phyloP scores from a whole-genome alignment of 2,797 vertebrate species.

The Bryconaethiops microstoma region DNA sequence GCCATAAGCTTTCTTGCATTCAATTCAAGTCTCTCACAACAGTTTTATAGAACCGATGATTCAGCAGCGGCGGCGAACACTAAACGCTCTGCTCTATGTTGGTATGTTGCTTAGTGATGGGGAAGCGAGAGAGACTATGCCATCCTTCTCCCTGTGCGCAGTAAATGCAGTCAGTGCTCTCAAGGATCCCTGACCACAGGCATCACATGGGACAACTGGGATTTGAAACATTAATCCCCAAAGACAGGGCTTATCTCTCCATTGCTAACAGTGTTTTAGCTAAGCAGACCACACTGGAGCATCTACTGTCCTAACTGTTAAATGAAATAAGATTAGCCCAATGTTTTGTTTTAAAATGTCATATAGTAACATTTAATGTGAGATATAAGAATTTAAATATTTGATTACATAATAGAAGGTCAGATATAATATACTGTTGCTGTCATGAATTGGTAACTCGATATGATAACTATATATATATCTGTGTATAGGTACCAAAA shows the following conservation, averaged over 20 bases:
- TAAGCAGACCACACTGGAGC: not conserved
- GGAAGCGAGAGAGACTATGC: conserved; percentile 15
- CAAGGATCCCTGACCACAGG: conserved; percentile 15
- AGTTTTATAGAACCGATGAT: not conserved
- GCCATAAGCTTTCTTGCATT: not conserved
- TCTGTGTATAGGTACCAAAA: no score
- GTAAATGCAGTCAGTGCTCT: not conserved
- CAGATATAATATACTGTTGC: no score
- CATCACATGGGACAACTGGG: conserved; percentile 21
- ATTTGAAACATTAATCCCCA: conserved; percentile 21
- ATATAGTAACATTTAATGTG: not conserved
- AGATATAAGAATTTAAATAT: not conserved
- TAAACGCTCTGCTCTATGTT: conserved; percentile 4
- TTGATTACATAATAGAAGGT: not conserved
- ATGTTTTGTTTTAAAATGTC: not conserved
- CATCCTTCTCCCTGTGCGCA: conserved; percentile 16
- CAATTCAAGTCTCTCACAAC: not conserved
- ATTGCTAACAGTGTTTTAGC: conserved; percentile 18
- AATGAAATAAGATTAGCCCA: not conserved
- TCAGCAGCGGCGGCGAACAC: not conserved
- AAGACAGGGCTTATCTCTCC: conserved; percentile 13
- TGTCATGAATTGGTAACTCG: no score
- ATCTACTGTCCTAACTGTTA: not conserved
- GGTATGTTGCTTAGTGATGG: conserved; percentile 36
- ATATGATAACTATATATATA: no score